phyloP scores from a whole-genome alignment of 2,797 vertebrate species.

The Thamnophis elegans region DNA sequence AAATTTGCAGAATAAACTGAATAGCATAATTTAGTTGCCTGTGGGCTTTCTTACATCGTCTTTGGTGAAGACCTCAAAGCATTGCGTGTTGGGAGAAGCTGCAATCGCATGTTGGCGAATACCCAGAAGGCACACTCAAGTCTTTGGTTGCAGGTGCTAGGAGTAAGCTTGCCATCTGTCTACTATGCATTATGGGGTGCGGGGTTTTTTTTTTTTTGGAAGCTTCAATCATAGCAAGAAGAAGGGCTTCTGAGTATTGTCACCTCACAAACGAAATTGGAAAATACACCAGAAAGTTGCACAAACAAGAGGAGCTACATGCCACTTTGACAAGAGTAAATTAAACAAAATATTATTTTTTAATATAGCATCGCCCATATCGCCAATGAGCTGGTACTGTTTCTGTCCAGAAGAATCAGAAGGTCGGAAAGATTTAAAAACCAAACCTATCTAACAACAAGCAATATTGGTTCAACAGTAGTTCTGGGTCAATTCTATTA shows the following conservation, averaged over 20 bases:
- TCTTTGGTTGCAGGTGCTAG: background rate
- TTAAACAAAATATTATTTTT: background rate
- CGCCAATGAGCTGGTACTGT: background rate
- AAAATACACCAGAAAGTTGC: background rate
- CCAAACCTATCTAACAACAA: background rate
- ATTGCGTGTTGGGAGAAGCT: background rate
- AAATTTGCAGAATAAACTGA: background rate
- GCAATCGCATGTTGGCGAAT: background rate
- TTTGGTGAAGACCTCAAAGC: background rate
- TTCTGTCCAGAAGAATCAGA: background rate
- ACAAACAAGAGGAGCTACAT: background rate
- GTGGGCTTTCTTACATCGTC: background rate
- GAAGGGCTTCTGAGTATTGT: background rate
- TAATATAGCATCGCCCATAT: background rate
- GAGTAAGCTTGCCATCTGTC: background rate
- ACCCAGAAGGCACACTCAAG: background rate
- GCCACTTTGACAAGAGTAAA: background rate
- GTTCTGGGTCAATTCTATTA: background rate
- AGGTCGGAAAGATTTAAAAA: background rate
- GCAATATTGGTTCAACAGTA: background rate
- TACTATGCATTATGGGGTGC: background rate
- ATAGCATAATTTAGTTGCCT: too few species aligned
- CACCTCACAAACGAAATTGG: background rate
- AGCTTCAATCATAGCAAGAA: background rate
- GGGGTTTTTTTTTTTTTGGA: background rate